Evolutionary conservation across 2,797 vertebrate species (phyloP), one percentile per base, ranked within the genome.

Genomic region (Netta rufina): DNA sequence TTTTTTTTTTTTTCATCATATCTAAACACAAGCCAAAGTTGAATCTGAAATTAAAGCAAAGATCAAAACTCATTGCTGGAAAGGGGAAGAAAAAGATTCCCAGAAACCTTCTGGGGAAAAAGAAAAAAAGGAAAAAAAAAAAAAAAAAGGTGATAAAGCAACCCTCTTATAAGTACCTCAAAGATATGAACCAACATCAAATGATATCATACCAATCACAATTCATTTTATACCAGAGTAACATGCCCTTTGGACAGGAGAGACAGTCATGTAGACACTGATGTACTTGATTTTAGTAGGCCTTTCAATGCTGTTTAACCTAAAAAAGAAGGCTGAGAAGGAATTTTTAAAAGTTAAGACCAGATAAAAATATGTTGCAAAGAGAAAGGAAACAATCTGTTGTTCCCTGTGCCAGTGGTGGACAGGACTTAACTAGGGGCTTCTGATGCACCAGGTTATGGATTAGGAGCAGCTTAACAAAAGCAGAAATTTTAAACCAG

Each of bases 21-120:
- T 41, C 39, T 22, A 60, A 74, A 64, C 8, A 74, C 25, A 76
- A 54, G 41, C 38, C 25, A 87, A 86, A 84, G 20, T 2, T 84
- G n/a, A 84, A 71, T 38, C 77, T 81, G 13, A 91, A 83, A 91
- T 71, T 10, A 74, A 83, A 69, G 39, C 19, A 81, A 54, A 57
- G 83, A 81, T 28, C 33, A 86, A 80, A 74, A 80, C 13, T 28
- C 22, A 64, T 24, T 95, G 21, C 45, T 71, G 39, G 66, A 53
- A 83, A 88, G 13, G 62, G 14, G 45, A 22, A 79, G 38, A 90
- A 21, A 74, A 9, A 86, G 19, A 60, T 9, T 8, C 21, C 6
- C 8, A 70, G 45, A 89, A 81, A 69, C 49, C 6, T 1, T 39
- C 20, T 32, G n/a, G 27, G 47, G 74, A 8, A 49, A 47, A 83